These are phyloP conservation scores for Furcula furcula DNA, from an alignment of 2,888 invertebrate genomes.

Conservation along the genomic window DNA sequence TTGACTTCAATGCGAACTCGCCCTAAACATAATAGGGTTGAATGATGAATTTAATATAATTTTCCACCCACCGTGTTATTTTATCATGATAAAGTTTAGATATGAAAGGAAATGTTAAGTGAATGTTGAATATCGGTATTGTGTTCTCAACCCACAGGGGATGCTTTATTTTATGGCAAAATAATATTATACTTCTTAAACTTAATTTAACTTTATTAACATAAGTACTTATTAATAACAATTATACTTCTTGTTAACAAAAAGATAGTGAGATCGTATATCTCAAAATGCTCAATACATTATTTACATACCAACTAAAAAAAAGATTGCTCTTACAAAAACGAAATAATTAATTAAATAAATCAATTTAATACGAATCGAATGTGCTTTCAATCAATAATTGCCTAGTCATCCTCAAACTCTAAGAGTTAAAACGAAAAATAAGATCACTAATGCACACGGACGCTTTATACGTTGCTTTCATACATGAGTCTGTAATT, in stretches of 20 bases:
- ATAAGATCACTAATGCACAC: not conserved
- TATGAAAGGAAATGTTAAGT: not conserved
- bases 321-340: not conserved
- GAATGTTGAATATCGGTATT: not conserved
- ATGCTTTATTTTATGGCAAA: slow-evolving; percentile 4
- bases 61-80: slow-evolving; percentile 41
- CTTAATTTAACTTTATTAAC: too few relatives aligned
- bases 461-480: too few relatives aligned
- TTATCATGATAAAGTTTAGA: slow-evolving; percentile 14
- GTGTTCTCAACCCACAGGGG: not conserved
- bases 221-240: too few relatives aligned
- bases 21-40: slow-evolving; percentile 39
- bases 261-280: too few relatives aligned
- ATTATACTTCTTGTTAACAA: too few relatives aligned
- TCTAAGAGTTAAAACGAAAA: slow-evolving; percentile 1
- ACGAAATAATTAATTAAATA: not conserved
- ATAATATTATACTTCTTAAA: too few relatives aligned
- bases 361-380: not conserved
- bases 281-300: too few relatives aligned
- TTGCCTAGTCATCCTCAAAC: slow-evolving; percentile 5
- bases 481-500: slow-evolving; percentile 2
- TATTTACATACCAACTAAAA: too few relatives aligned
- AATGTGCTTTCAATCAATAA: not conserved
- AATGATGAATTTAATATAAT: slow-evolving; percentile 36
- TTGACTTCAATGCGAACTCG: slow-evolving; percentile 17